phyloP scores from a whole-genome alignment of 2,797 vertebrate species.

The Urocyon cinereoargenteus region DNA sequence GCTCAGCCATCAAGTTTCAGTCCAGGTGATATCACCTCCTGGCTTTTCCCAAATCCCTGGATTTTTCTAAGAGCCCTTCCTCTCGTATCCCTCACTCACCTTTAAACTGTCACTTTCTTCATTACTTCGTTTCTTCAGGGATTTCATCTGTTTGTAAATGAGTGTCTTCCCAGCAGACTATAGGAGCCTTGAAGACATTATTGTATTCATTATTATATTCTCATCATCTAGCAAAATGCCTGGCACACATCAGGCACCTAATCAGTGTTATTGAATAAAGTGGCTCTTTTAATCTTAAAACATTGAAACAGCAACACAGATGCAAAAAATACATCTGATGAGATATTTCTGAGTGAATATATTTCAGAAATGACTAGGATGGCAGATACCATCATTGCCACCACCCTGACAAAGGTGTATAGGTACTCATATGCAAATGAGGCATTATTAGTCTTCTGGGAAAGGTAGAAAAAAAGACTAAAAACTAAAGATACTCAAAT shows the following conservation, averaged over 20 bases:
- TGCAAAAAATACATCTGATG: neutral
- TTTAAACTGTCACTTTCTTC: neutral
- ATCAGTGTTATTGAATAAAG: neutral
- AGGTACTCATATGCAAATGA: neutral
- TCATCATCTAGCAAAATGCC: neutral
- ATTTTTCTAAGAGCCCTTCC: neutral
- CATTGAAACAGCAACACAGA: neutral
- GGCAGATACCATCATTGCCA: neutral
- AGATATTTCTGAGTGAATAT: neutral
- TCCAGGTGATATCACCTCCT: neutral
- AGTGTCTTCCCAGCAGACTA: neutral
- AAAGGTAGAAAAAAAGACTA: neutral
- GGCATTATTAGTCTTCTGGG: neutral
- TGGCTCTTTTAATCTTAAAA: neutral
- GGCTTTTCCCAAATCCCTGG: neutral
- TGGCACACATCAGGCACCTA: neutral
- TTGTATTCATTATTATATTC: neutral
- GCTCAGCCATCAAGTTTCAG: neutral
- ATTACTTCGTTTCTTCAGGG: neutral
- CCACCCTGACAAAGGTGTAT: neutral
- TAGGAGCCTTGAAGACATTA: neutral
- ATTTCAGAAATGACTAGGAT: neutral
- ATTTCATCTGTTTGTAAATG: neutral
- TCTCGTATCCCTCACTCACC: neutral
- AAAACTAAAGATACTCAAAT: neutral